Evolutionary conservation across 2,113 vertebrate species (phyloP).

Genomic region (Catharus fuscescens): DNA sequence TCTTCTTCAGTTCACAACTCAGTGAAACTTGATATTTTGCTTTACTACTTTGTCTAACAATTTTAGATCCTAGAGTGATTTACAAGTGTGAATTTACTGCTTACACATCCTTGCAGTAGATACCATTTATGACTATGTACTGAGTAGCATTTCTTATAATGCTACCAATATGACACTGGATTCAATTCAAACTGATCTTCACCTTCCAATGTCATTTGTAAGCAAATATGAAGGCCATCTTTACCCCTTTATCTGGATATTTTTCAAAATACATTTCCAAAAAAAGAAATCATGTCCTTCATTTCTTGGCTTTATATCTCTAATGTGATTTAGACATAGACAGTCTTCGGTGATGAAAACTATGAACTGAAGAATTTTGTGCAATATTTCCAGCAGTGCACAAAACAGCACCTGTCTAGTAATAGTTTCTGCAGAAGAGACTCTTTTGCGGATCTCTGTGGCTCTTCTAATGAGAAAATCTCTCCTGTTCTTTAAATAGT

Average conservation of each 20-base stretch:
- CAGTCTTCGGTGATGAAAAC: background rate
- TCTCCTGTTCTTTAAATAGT: background rate
- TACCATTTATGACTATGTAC: background rate
- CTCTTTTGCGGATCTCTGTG: background rate
- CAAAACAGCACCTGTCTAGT: accelerated
- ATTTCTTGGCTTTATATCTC: background rate
- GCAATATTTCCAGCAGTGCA: background rate
- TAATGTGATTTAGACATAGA: background rate
- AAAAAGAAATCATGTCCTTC: background rate
- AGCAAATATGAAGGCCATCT: background rate
- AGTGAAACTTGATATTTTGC: background rate
- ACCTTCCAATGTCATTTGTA: background rate
- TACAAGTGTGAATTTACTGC: background rate
- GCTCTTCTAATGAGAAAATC: background rate
- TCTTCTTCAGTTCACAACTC: background rate
- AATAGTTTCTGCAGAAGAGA: background rate
- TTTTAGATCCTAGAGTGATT: background rate
- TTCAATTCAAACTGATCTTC: background rate
- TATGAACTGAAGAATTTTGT: background rate
- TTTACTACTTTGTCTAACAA: background rate
- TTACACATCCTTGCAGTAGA: background rate
- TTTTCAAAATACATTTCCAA: background rate
- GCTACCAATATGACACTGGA: background rate
- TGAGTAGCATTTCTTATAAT: background rate
- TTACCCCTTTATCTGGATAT: background rate